Base-by-base conservation (phyloP, 2,113 vertebrate genomes). In the Corynorhinus townsendii region DNA sequence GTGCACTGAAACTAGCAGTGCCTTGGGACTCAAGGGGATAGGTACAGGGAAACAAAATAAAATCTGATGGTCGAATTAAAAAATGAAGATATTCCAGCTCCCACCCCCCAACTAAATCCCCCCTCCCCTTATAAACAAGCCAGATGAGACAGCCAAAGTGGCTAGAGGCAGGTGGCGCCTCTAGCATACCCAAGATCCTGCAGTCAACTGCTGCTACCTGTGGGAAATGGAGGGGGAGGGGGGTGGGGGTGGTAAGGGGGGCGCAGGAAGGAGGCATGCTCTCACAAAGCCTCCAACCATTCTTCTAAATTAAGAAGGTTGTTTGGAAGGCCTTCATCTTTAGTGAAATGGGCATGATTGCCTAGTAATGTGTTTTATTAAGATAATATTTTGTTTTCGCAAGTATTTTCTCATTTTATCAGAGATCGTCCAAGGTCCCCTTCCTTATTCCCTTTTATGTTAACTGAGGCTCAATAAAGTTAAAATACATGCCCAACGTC, bases 181-280 rank as follows among this genome's bases (percentile, higher is more conserved):
- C 30, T 19, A 11, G 35, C 35, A 4, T 20, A 11, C 9, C 24
- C 38, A 33, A 64, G n/a, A 12, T 7, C 22, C 24, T 30, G 30
- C 89, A 82, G 64, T 35, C 28, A 22, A 28, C n/a, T 28, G 54
- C 69, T 20, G 54, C 40, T 59, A 15, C 56, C 30, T 30, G 12
- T 47, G 22, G 17, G 69, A 79, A n/a, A 52, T 17, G 38, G 35
- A 33, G 19, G 45, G 54, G 7, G 20, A 8, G 19, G 19, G 2
- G 20, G 56, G 56, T 0, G 9, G 45, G 9, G 2, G 0, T 2
- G 15, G 49, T 40, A 40, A 16, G 16, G 16, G 16, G 7, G 4
- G 75, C 8, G 19, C 17, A 24, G 35, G 26, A 7, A 43, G 26
- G 20, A 83, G 8, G 47, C 26, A 9, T 30, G 59, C 28, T 15